A percentile compares a stretch with the other conserved stretches of the same genome.
Evolutionary conservation across 2,797 vertebrate genomes (phyloP).

Genomic region (Ceryle rudis): DNA sequence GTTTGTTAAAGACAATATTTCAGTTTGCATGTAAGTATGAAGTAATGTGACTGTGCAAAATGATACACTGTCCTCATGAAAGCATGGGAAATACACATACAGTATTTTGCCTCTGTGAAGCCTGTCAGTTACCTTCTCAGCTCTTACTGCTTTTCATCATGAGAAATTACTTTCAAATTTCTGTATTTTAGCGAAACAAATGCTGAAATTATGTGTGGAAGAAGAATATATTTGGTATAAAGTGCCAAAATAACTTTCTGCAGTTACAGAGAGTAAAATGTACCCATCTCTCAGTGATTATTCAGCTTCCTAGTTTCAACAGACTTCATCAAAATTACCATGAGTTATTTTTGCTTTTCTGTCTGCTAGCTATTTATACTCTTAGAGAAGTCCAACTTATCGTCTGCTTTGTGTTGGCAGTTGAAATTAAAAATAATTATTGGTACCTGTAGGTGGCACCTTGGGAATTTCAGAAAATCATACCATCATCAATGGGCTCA

Average conservation of each 20-base stretch:
- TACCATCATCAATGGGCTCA: neutral
- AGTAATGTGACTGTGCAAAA: neutral
- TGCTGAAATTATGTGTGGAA: neutral
- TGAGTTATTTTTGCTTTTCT: neutral
- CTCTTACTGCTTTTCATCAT: neutral
- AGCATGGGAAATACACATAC: neutral
- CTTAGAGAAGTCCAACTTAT: neutral
- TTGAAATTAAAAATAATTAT: conserved; percentile 31
- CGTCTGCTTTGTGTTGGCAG: neutral
- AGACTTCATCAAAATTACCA: neutral
- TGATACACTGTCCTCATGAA: neutral
- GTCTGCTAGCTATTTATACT: neutral
- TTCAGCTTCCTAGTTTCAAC: neutral
- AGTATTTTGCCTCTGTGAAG: neutral
- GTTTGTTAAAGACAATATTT: neutral
- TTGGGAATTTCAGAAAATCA: conserved; percentile 16
- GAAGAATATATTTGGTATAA: neutral
- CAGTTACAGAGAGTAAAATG: neutral
- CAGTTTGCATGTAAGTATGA: neutral
- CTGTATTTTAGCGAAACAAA: neutral
- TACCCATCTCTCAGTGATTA: neutral
- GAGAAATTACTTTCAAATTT: neutral
- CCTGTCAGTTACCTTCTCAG: neutral
- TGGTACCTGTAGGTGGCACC: conserved; percentile 42
- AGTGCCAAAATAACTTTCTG: neutral